Evolutionary conservation across 2,888 invertebrate species (phyloP), one percentile per base, ranked within the genome.

Genomic region (Cremastinae sp.): DNA sequence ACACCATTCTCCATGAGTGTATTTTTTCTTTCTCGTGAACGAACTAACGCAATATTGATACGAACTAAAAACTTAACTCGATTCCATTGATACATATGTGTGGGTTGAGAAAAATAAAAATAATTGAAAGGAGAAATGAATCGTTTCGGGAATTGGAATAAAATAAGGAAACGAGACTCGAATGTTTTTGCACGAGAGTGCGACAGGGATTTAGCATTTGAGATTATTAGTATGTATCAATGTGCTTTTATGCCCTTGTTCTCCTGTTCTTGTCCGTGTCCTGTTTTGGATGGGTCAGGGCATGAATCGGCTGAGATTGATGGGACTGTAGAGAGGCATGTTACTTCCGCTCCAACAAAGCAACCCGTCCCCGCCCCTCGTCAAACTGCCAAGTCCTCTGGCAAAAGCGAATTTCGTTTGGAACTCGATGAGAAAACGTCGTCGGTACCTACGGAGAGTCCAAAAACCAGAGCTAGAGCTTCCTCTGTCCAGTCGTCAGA

Each of bases 231-330:
- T 89, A 86, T 89, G 88, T 89, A 89, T 89, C 88, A 89, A 89
- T 89, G 89, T 89, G 89, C 89, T 89, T 70, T 89, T 89, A 88
- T 89, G 88, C 88, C 89, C 89, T 89, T 84, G 87, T 86, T 89
- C 28, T 28, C 89, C 89, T 88, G 88, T 89, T 87, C 87, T 88
- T 88, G 88, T 89, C 88, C 88, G 83, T 88, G 85, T 88, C 87
- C 88, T 87, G 28, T 77, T 86, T 89, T 89, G 89, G 89, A 89
- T 89, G 89, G 88, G 86, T 89, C 89, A 89, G 89, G 88, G 88
- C 89, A 89, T 89, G 89, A 88, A 88, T 86, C 88, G 85, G 87
- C 89, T 88, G 88, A 88, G 83, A 88, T 88, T 88, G 89, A 89
- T 87, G 89, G 89, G 87, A 88, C 88, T 87, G 85, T 89, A 89